Evolutionary conservation across 2,797 vertebrate species (phyloP), one percentile per base, ranked within the genome.

Genomic region (Cirrhinus mrigala): DNA sequence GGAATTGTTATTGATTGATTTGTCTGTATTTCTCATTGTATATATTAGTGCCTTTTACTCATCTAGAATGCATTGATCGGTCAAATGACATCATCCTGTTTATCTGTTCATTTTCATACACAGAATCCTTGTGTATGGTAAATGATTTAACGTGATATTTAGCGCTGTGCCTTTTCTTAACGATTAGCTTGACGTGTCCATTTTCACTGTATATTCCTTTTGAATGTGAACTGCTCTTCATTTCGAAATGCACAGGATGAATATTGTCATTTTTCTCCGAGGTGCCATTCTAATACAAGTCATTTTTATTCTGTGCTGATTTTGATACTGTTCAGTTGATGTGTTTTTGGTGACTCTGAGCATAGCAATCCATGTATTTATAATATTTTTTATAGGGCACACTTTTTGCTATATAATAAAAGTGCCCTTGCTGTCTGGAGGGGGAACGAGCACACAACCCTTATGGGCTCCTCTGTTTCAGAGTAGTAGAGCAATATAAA

Each of bases 371-470:
- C 64, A 54, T 78, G 58, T 84, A 56, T 78, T 46, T 54, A 8
- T 40, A 8, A 76, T 54, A 77, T 66, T 29, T 78, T 56, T 58
- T 58, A n/a, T 50, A 62, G 75, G 75, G 64, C 75, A 79, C 3
- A 11, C 58, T 11, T 58, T 78, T 79, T 46, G 88, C 91, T 89
- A 89, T 89, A 87, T 90, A 90, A 83, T 86, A 56, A 58, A 84
- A 58, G 27, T 62, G 75, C 68, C 64, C 54, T 70, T 77, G 64
- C 29, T 69, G 40, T 40, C 75, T 85, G 50, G 37, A 69, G 20
- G 14, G 83, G 3, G 87, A 89, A 92, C 92, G 93, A 94, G 93
- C 93, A 93, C 94, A 94, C 92, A 94, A 93, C 89, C 92, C 93
- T 91, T 84, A 58, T 20, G 60, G 81, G 66, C 68, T 80, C 62